Conservation (phyloP, 2,797 vertebrate genomes). For the Podarcis siculus region DNA sequence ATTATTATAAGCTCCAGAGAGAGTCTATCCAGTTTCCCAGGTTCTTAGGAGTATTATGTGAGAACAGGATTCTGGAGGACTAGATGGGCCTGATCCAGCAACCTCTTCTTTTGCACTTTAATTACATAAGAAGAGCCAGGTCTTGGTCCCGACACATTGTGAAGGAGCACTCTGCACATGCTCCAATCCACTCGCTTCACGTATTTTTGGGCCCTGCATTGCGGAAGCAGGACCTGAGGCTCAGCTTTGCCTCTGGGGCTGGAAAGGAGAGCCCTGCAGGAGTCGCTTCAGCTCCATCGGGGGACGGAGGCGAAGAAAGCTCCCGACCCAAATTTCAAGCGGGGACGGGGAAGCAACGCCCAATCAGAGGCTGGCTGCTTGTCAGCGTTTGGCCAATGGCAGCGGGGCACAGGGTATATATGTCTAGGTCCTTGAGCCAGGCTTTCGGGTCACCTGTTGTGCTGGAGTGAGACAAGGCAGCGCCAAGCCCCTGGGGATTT, state of each 20-base stretch:
- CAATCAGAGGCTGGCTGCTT: constrained; percentile 72
- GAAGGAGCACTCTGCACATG: background rate
- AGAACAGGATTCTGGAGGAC: too few relatives aligned
- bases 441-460: constrained; percentile 81
- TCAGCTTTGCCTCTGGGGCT: rapidly evolving
- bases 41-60: too few relatives aligned
- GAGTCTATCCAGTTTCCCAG: too few relatives aligned
- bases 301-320: background rate
- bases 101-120: too few relatives aligned
- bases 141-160: too few relatives aligned
- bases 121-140: too few relatives aligned
- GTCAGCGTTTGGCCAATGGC: constrained; percentile 72
- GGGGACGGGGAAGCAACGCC: constrained; percentile 66
- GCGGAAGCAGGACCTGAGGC: background rate
- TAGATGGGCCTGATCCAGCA: too few relatives aligned
- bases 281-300: background rate
- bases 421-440: constrained; percentile 66
- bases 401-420: constrained; percentile 78
- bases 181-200: background rate
- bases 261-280: too few relatives aligned
- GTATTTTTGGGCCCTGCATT: background rate
- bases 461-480: constrained; percentile 6
- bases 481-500: background rate
- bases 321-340: background rate
- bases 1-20: too few relatives aligned